These are phyloP conservation scores for Noctua comes DNA, from an alignment of 2,888 invertebrate species.

Conservation along the genomic window DNA sequence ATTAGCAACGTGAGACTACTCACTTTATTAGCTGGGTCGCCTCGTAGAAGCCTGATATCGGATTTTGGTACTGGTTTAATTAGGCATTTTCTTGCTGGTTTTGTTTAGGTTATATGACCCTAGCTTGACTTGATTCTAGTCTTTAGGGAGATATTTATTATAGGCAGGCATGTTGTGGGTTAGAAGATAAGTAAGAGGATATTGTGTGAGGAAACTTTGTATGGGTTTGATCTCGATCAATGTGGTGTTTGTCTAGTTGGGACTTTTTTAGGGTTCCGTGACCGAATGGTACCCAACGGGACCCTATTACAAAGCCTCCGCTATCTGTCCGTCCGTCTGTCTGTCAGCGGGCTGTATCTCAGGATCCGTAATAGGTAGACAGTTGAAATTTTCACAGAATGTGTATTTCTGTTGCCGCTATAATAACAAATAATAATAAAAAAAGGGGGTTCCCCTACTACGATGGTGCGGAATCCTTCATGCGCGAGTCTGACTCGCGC, in stretches of 20 bases:
- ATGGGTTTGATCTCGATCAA: background rate
- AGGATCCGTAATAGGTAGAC: no score
- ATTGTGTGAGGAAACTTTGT: slow-evolving; percentile 1
- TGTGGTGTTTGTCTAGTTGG: background rate
- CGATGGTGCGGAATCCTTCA: no score
- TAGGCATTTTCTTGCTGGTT: slow-evolving; percentile 84
- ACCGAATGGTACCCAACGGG: no score
- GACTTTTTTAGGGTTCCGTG: background rate
- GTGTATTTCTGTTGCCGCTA: no score
- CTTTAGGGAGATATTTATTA: slow-evolving; percentile 42
- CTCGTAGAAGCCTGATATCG: slow-evolving; percentile 87
- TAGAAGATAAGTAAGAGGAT: slow-evolving; percentile 1
- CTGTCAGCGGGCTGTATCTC: no score
- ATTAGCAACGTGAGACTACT: slow-evolving; percentile 88
- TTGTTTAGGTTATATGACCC: slow-evolving; percentile 65
- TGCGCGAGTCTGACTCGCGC: no score
- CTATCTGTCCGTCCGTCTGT: no score
- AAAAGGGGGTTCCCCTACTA: no score
- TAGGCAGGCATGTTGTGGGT: slow-evolving; percentile 7
- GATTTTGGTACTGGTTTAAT: slow-evolving; percentile 89
- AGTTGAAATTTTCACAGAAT: no score
- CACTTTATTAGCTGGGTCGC: slow-evolving; percentile 86
- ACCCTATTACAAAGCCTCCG: no score
- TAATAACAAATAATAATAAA: no score
- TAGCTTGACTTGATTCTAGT: slow-evolving; percentile 44